Conservation (phyloP, 2,113 vertebrate species). For the Raja brachyura region DNA sequence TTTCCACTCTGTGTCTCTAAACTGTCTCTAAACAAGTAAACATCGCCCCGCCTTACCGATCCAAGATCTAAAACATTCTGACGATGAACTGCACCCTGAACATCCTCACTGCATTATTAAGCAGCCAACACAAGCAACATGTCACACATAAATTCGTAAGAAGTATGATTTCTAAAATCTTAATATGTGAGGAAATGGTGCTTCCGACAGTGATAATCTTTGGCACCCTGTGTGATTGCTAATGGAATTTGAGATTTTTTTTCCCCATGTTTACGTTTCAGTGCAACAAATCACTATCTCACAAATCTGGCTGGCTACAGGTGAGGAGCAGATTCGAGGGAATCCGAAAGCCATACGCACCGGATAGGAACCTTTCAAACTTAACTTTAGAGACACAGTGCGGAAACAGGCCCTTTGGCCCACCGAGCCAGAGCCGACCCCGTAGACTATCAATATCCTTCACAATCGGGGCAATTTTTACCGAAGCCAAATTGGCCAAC, state of each 20-base stretch:
- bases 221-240: not conserved
- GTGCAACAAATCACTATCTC: not conserved
- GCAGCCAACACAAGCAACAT: not conserved
- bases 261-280: not conserved
- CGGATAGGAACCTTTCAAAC: too few species aligned
- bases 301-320: not conserved
- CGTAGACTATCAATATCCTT: too few species aligned
- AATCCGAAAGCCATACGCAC: too few species aligned
- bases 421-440: too few species aligned
- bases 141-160: not conserved
- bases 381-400: too few species aligned
- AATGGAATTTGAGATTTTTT: not conserved
- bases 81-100: not conserved
- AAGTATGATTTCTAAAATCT: not conserved
- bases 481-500: too few species aligned
- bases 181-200: not conserved
- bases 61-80: not conserved
- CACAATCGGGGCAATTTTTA: too few species aligned
- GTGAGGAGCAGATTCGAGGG: too few species aligned
- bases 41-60: not conserved
- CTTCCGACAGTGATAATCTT: not conserved
- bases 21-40: not conserved
- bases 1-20: too few species aligned
- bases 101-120: slow-evolving; percentile 3
- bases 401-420: too few species aligned